These are phyloP conservation scores for Homarus americanus DNA, from an alignment of 1,140 invertebrate genomes.

Conservation along the genomic window DNA sequence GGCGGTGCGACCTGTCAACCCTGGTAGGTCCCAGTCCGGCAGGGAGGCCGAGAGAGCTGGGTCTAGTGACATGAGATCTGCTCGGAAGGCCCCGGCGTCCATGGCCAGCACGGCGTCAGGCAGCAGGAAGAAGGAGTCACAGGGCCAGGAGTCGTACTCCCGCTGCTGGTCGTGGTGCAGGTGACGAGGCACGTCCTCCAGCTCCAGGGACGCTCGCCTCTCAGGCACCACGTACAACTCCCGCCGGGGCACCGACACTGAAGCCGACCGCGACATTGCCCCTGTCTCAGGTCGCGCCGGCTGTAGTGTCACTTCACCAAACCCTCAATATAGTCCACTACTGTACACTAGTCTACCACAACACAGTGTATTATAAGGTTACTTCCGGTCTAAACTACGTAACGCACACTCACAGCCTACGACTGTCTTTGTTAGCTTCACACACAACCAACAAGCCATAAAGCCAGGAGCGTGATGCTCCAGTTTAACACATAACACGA, in stretches of 20 bases:
- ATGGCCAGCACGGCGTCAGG: conserved; percentile 73
- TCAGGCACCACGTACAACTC: conserved; percentile 62
- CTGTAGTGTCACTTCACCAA: too few relatives aligned
- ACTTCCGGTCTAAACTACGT: too few relatives aligned
- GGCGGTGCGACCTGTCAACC: conserved; percentile 28
- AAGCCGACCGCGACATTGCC: conserved; percentile 74
- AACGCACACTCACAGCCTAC: not conserved
- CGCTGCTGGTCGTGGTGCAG: conserved; percentile 54
- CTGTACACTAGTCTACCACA: too few relatives aligned
- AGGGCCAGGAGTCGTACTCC: conserved; percentile 74
- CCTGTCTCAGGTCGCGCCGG: not conserved
- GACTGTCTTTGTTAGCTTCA: too few relatives aligned
- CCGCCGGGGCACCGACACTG: conserved; percentile 71
- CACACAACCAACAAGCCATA: too few relatives aligned
- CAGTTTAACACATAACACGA: too few relatives aligned
- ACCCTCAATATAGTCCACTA: too few relatives aligned
- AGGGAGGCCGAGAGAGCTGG: conserved; percentile 71
- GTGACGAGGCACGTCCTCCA: conserved; percentile 51
- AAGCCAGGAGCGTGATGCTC: too few relatives aligned
- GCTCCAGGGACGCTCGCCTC: conserved; percentile 63
- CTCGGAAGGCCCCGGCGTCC: conserved; percentile 73
- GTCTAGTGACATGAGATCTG: conserved; percentile 72
- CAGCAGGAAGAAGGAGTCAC: conserved; percentile 73
- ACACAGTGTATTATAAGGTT: too few relatives aligned
- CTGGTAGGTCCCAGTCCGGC: conserved; percentile 69